Base-by-base conservation (phyloP, 2,113 vertebrate genomes). In the Malurus elegans region DNA sequence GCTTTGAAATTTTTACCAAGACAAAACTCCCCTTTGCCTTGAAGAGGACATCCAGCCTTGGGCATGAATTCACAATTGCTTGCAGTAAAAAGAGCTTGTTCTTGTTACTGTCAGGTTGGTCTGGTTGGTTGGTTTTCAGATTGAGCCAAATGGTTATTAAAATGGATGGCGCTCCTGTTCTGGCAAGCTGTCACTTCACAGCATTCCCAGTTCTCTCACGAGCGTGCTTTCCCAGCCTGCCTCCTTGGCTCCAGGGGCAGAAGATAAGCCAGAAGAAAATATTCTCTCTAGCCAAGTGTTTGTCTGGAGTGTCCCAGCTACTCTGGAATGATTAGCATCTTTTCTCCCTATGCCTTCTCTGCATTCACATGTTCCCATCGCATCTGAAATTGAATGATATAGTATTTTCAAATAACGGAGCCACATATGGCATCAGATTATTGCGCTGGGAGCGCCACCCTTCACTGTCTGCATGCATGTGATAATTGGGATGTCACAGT, bases 101-200 rank as follows among this genome's bases (percentile, higher is more conserved):
- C 95, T 95, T 96, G 91, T 95, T 97, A 89, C 80, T 57, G 61
- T 95, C 94, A 89, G 86, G 93, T 95, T 97, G 89, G 91, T 95
- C 84, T 95, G 86, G 94, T 95, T 96, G 94, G 88, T 93, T 95
- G 93, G 89, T 95, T 97, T 97, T 96, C 89, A 96, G 88, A 95
- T 91, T 95, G 92, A 97, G 88, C 95, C 95, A 95, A 96, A 94
- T 94, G 91, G 92, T 96, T 95, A 97, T 97, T 95, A 96, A 95
- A 96, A 95, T 93, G 91, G 95, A 97, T 97, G 91, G 90, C 69
- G 81, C 78, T 95, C 92, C 92, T 95, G 70, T 90, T 94, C 92
- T 95, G 92, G 95, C 95, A 97, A 94, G 91, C 86, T 97, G 96
- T 96, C 95, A 75, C 86, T 92, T 97, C 57, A 26, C 76, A 80